A percentile compares a stretch with the other conserved stretches of the same genome.
Evolutionary conservation across 2,888 invertebrate genomes (phyloP).

Genomic region (Coenonympha arcania): DNA sequence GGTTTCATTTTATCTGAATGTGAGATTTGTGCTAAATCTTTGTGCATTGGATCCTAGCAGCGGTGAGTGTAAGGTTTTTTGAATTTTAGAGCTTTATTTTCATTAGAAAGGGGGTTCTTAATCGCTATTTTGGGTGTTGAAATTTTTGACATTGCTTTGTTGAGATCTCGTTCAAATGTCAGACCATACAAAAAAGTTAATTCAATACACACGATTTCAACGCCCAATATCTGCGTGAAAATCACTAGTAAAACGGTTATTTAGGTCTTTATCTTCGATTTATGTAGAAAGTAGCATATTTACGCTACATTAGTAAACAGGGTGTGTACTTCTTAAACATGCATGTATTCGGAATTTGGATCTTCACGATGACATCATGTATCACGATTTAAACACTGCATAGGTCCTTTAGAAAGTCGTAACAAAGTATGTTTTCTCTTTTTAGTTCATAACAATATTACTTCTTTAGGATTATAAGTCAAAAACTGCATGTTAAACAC

Average conservation of each 20-base stretch:
- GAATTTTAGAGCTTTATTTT: neutral
- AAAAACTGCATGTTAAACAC: too few species aligned
- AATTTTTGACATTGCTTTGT: constrained; percentile 30
- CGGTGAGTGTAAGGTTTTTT: constrained; percentile 16
- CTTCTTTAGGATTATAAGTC: too few species aligned
- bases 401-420: constrained; percentile 14
- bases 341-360: constrained; percentile 31
- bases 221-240: neutral
- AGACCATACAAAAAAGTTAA: constrained; percentile 17
- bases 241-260: neutral
- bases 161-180: constrained; percentile 25
- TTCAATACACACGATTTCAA: constrained; percentile 1
- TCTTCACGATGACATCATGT: constrained; percentile 36
- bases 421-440: neutral
- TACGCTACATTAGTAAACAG: constrained; percentile 5
- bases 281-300: constrained; percentile 18
- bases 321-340: constrained; percentile 20
- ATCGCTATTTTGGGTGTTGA: constrained; percentile 12
- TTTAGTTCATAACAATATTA: neutral
- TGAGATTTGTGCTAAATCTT: constrained; percentile 43
- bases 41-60: constrained; percentile 28
- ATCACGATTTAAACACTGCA: constrained; percentile 16
- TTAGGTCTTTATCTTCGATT: neutral
- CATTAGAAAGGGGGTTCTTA: neutral
- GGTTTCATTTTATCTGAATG: constrained; percentile 49